Conservation (phyloP, 1,140 invertebrate genomes). For the Archivesica marissinica region DNA sequence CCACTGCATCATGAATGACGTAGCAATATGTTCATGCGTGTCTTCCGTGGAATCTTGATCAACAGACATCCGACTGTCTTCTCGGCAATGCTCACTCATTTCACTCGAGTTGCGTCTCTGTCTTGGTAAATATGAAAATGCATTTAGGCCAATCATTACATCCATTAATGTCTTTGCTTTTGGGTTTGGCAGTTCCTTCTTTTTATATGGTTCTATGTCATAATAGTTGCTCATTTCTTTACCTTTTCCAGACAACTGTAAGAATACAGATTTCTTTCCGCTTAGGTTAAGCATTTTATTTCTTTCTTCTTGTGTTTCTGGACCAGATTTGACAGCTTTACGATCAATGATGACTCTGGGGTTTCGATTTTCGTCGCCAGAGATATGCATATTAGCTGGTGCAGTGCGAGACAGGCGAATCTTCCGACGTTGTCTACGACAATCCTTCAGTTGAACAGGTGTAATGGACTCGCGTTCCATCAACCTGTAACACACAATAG, state of each 20-base stretch:
- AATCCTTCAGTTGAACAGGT: not conserved
- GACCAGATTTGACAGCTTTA: constrained; percentile 30
- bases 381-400: constrained; percentile 7
- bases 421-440: not conserved
- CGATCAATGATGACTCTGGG: not conserved
- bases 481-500: not conserved
- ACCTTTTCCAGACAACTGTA: constrained; percentile 43
- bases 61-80: constrained; percentile 43
- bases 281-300: constrained; percentile 39
- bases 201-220: not conserved
- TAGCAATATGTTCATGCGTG: constrained; percentile 47
- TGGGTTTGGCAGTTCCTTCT: constrained; percentile 30
- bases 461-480: not conserved
- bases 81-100: not conserved
- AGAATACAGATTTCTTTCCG: constrained; percentile 43
- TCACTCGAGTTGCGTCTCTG: not conserved
- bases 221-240: not conserved
- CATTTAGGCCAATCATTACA: constrained; percentile 58
- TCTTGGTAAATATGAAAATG: constrained; percentile 29
- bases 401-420: constrained; percentile 45
- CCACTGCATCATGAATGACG: constrained; percentile 50
- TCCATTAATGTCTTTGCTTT: constrained; percentile 43
- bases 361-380: not conserved
- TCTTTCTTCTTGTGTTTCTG: constrained; percentile 51
- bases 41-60: constrained; percentile 40